Base-by-base conservation (phyloP, 2,113 vertebrate genomes). In the Sturnira hondurensis region DNA sequence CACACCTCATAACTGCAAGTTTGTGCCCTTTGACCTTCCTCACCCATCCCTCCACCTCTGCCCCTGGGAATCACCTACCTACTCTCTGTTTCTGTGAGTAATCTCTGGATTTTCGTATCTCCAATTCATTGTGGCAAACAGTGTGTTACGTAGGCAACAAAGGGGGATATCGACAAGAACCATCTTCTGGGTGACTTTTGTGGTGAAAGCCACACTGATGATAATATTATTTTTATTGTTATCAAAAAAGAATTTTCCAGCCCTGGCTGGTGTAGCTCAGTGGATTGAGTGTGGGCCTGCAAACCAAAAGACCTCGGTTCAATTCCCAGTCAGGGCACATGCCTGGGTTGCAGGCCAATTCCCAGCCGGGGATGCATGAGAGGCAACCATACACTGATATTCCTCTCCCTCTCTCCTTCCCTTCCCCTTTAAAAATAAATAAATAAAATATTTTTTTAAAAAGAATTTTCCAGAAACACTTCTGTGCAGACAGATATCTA, bases 41-140 rank as follows among this genome's bases (percentile, higher is more conserved):
- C 36, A 4, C 56, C 28, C 63, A 52, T 2, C 14, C 38, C 13
- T 26, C 2, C 0, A 56, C 20, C 4, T 20, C 45, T 1, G 6
- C 16, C 36, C 26, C 13, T 11, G 13, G 5, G 8, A 24, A 6
- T 16, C 31, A 38, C 43, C 19, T 2, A 0, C 3, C 67, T 13
- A 2, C 15, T 38, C 28, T 52, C 38, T 65, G 7, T 47, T 56
- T 38, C 33, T 20, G 2, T 7, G 38, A 74, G 16, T 8, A 61
- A 22, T n/a, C 24, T 73, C 33, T 63, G 28, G n/a, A 2, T 67
- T 86, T 78, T 54, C 50, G 68, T 82, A 54, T 41, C n/a, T 15
- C 58, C 31, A 33, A 8, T 24, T 54, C 11, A 0, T 2, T 22
- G n/a, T n/a, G 70, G 47, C 54, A 73, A 52, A 52, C 33, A 22